A percentile compares a stretch with the other conserved stretches of the same genome.
These are phyloP conservation scores for Petrocephalus zakoni DNA, from an alignment of 2,113 vertebrate species.

Conservation along the genomic window DNA sequence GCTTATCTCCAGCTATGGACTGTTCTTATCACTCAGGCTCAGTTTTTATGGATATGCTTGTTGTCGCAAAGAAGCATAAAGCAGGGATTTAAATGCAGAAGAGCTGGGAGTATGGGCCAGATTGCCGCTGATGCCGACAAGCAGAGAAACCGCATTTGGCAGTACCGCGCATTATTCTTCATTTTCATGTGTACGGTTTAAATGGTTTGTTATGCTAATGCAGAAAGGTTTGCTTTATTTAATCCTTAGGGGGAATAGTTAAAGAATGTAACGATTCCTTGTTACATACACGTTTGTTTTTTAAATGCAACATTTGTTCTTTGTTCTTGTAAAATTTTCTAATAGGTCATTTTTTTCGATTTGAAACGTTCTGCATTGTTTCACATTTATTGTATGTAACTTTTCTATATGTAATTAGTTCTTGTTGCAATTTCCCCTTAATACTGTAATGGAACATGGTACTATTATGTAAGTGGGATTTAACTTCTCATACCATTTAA, in stretches of 20 bases:
- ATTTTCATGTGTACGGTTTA: conserved; percentile 63
- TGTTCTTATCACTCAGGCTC: neutral
- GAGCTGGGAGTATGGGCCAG: conserved; percentile 65
- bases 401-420: conserved; percentile 12
- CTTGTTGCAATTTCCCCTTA: conserved; percentile 18
- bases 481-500: neutral
- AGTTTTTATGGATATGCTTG: conserved; percentile 27
- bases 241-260: neutral
- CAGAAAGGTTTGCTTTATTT: conserved; percentile 3
- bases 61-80: conserved; percentile 35
- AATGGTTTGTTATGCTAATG: neutral
- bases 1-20: neutral
- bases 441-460: neutral
- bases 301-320: neutral
- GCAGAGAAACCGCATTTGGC: conserved; percentile 44
- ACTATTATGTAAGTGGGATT: conserved; percentile 27
- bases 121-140: conserved; percentile 50
- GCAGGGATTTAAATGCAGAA: conserved; percentile 44
- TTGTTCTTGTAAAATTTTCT: neutral
- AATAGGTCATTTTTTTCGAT: neutral
- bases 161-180: conserved; percentile 48
- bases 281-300: neutral
- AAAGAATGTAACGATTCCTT: neutral
- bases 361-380: neutral
- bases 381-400: neutral